Conservation (phyloP, 2,888 invertebrate genomes). For the Tillus elongatus region DNA sequence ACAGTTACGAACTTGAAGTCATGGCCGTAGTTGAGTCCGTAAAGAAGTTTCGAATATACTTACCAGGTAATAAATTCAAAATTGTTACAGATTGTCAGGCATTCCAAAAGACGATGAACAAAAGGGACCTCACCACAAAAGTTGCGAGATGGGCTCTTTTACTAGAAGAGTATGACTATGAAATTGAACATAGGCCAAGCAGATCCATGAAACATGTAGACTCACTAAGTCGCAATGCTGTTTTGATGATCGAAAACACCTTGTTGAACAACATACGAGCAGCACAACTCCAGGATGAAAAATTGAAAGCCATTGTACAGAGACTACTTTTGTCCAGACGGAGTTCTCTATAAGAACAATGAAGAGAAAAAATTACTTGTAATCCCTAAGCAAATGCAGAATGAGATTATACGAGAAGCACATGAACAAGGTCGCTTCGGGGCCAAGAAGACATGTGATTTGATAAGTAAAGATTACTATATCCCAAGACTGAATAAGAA, state of each 20-base stretch:
- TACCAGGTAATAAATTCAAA: constrained; percentile 22
- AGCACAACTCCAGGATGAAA: constrained; percentile 15
- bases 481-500: no score
- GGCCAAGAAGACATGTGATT: constrained; percentile 18
- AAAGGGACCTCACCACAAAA: constrained; percentile 13
- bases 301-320: constrained; percentile 18
- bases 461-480: constrained; percentile 18
- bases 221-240: constrained; percentile 12
- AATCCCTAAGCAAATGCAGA: constrained; percentile 18
- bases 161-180: constrained; percentile 23
- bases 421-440: constrained; percentile 21
- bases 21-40: constrained; percentile 30
- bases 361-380: constrained; percentile 16
- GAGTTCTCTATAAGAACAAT: constrained; percentile 13
- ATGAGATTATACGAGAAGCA: constrained; percentile 14
- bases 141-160: constrained; percentile 22
- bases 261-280: constrained; percentile 8
- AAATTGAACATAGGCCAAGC: constrained; percentile 22
- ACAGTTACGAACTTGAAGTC: constrained; percentile 34
- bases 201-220: no score
- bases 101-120: constrained; percentile 13
- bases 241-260: constrained; percentile 6
- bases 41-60: constrained; percentile 31
- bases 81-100: constrained; percentile 16
- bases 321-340: constrained; percentile 16